Percentiles rank a stretch among this genome's conserved stretches.
Conservation (phyloP, 2,888 invertebrate genomes). For the Habrosyne pyritoides region DNA sequence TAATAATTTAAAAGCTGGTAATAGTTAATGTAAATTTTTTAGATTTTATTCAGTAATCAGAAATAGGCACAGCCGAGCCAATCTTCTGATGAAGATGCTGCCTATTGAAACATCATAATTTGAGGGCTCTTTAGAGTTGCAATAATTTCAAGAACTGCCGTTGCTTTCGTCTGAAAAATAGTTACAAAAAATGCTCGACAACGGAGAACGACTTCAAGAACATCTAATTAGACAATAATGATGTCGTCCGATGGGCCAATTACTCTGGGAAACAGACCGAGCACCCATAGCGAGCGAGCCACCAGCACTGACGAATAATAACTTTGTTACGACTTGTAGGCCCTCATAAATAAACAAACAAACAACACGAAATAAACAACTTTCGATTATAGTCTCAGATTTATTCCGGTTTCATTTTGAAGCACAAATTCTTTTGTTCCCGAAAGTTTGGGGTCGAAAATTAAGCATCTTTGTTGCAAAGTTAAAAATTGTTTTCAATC, state of each 20-base stretch:
- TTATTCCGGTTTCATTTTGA: slow-evolving; percentile 30
- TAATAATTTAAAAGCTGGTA: too few relatives aligned
- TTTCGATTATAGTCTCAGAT: slow-evolving; percentile 35
- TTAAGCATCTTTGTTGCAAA: neutral
- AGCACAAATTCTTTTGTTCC: slow-evolving; percentile 9
- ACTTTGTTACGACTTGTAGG: slow-evolving; percentile 44
- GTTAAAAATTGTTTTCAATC: neutral
- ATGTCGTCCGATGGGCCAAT: slow-evolving; percentile 50
- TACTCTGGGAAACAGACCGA: slow-evolving; percentile 36
- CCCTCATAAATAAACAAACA: slow-evolving; percentile 51
- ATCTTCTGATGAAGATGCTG: neutral
- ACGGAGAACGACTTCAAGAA: slow-evolving; percentile 34
- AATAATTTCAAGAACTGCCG: neutral
- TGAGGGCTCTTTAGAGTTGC: neutral
- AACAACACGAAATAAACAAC: slow-evolving; percentile 33
- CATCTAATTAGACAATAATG: slow-evolving; percentile 49
- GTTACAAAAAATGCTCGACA: slow-evolving; percentile 19
- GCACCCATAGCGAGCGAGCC: slow-evolving; percentile 25
- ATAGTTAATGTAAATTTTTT: too few relatives aligned
- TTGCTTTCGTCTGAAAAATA: slow-evolving; percentile 5
- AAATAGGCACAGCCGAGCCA: too few relatives aligned
- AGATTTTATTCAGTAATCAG: too few relatives aligned
- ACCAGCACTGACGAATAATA: slow-evolving; percentile 44
- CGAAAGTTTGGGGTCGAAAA: neutral
- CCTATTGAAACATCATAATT: neutral